Evolutionary conservation across 2,797 vertebrate species (phyloP), one percentile per base, ranked within the genome.

Genomic region (Danionella dracula): DNA sequence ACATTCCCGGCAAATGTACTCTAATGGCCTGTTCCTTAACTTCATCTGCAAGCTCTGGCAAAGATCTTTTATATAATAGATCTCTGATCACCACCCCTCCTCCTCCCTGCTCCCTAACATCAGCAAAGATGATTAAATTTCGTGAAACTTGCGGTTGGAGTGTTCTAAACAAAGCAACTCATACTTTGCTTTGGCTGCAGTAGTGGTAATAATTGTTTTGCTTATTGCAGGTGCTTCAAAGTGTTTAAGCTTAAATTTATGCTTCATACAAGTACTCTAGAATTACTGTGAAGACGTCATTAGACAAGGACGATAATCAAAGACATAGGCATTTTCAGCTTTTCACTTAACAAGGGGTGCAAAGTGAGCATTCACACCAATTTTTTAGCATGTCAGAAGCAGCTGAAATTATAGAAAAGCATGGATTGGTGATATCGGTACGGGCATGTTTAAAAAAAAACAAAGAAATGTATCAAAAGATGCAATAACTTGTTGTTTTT

Each of bases 101-200:
- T 48, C 66, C 71, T 65, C 63, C 74, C 65, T 42, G 42, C 38
- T 68, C 56, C 45, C 34, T 23, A 51, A 68, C 13, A 51, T 8
- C 32, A 45, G 41, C 41, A 37, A 66, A 55, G 62, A 50, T 20
- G 41, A 66, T 66, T 66, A 45, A 15, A 37, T 4, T 13, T 55
- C 40, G 35, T 55, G 51, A 50, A 55, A 66, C 41, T 55, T 46
- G 55, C 45, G 31, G 8, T 3, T 41, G 35, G 35, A 37, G 31
- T 35, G 19, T 37, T 19, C 19, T 54, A 65, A 54, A 45, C 29
- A 44, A 54, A 23, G 49, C 40, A 45, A 19, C 40, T 54, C 34
- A 9, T 35, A 27, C n/a, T n/a, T 29, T 35, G 13, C 27, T 41
- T 53, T 8, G 12, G 21, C 20, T 27, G 42, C 15, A 53, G 27